Evolutionary conservation across 2,113 vertebrate genomes (phyloP), one percentile per base, ranked within the genome.

Genomic region (Lepus europaeus): DNA sequence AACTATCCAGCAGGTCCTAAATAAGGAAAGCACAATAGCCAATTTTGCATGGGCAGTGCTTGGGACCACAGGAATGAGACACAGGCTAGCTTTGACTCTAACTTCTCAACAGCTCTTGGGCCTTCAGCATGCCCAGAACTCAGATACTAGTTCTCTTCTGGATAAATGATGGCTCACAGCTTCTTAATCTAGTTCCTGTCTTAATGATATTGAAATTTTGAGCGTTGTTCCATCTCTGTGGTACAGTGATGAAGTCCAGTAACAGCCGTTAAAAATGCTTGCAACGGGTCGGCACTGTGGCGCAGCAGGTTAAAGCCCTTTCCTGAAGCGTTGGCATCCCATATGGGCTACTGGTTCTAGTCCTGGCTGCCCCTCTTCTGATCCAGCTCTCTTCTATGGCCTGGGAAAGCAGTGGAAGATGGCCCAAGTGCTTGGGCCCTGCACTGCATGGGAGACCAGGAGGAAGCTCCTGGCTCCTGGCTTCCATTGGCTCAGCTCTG

Each of bases 131-230:
- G 6, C 64, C 68, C 17, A 86, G 56, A 77, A 53, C 12, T 73
- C 25, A 73, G 53, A 73, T 10, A 12, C 2, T 3, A 11, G n/a
- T 66, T 90, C n/a, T 90, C 33, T 80, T 61, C 29, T 49, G 80
- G 74, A 86, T 77, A 69, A 69, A 33, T 64, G 51, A 39, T 45
- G 23, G 45, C 82, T 79, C 45, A 9, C 49, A 2, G 5, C 66
- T 89, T 87, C 63, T 61, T 89, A 63, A 77, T 72, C 23, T n/a
- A n/a, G 59, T 17, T 36, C 72, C 53, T 90, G 25, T 93, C 33
- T 78, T 87, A 36, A 53, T n/a, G 11, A 9, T 14, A 31, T 6
- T 83, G 82, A 82, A 82, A 95, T 11, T 81, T 27, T 31, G 56
- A 90, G 19, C 23, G 27, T 69, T 56, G 51, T 29, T 45, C 73